Base-by-base conservation (phyloP, 2,113 vertebrate species). In the Arothron firmamentum region DNA sequence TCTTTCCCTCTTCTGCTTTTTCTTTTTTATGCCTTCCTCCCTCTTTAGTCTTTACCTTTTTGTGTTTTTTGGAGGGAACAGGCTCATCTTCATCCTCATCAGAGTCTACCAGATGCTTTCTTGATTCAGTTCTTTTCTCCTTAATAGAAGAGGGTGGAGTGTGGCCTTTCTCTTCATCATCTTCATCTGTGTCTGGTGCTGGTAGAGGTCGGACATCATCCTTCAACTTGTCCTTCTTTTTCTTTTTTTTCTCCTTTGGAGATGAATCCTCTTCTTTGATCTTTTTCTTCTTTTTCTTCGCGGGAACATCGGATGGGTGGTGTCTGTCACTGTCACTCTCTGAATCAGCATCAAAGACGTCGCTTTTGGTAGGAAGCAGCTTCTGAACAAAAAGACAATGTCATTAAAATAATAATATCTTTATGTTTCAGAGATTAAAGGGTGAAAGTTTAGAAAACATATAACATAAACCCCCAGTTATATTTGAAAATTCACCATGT, bases 281-380 rank as follows among this genome's bases (percentile, higher is more conserved):
- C 60, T 74, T 85, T 21, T 75, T 81, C 67, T 88, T 89, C 28
- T 89, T 98, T 85, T 94, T 98, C 71, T 91, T 94, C 60, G 92
- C 92, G 12, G 89, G 81, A 1, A 84, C 79, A 43, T 88, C 92
- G 54, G 87, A 85, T 15, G 90, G 91, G 63, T 74, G 90, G 63
- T 94, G 93, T 75, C 88, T 89, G 78, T 94, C 93, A 45, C 84
- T 84, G 54, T 97, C 95, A 0, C 91, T 94, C 65, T 95, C 94
- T 2, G 94, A 95, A 64, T 96, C 93, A 17, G 94, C 92, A 73
- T 97, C 93, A 83, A 96, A 96, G 66, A 96, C 74, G 52, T 98
- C 95, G 17, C 90, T 94, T 74, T 90, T 94, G 77, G 91, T 81
- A 20, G 90, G 91, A 0, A 94, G 78, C 70, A 92, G 65, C 78